phyloP scores from a whole-genome alignment of 2,113 vertebrate genomes.

The Orientallactaga bullata region DNA sequence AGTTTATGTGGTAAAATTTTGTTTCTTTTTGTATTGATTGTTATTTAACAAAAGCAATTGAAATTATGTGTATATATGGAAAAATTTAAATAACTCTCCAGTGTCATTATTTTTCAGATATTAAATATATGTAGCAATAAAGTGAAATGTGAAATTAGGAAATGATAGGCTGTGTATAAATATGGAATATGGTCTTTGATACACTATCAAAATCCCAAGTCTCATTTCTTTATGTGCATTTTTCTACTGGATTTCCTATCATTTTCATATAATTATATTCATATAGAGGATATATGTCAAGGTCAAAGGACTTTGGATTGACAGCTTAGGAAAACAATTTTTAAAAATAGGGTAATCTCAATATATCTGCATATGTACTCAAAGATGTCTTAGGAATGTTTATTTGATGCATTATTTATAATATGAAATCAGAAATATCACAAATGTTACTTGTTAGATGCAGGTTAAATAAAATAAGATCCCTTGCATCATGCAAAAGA shows the following conservation, averaged over 20 bases:
- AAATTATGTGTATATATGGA: neutral
- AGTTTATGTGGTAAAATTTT: neutral
- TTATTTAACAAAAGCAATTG: neutral
- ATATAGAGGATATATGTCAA: constrained; percentile 12
- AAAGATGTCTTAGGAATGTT: neutral
- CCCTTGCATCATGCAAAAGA: neutral
- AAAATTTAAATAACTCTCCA: neutral
- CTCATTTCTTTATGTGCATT: neutral
- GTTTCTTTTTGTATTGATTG: neutral
- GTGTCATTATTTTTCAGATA: too few species aligned
- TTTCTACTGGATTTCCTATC: neutral
- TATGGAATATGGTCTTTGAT: neutral
- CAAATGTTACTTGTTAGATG: neutral
- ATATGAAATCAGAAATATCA: neutral
- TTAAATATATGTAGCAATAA: neutral
- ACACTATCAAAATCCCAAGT: neutral
- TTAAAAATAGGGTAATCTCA: neutral
- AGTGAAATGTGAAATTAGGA: constrained; percentile 30
- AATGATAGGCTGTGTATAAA: neutral
- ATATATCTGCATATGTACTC: neutral
- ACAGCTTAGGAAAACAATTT: neutral
- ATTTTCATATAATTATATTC: constrained; percentile 5
- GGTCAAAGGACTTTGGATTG: neutral
- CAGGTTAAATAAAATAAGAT: neutral
- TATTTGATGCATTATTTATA: neutral